Evolutionary conservation across 2,113 vertebrate species (phyloP).

Genomic region (Tamias sibiricus): DNA sequence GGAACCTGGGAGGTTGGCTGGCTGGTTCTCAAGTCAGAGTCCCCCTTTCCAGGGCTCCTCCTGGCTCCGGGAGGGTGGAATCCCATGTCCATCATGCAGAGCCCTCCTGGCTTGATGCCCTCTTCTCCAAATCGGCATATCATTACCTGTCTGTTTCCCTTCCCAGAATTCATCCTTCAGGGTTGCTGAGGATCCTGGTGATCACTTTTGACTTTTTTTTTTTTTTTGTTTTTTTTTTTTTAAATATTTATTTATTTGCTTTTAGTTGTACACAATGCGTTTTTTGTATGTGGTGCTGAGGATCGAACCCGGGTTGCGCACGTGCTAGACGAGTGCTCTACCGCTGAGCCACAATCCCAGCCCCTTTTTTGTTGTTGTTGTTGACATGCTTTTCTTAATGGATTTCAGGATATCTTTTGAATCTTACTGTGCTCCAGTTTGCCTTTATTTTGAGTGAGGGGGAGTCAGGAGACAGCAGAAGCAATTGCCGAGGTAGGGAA

Average conservation of each 20-base stretch:
- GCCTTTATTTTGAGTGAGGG: neutral
- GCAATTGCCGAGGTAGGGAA: neutral
- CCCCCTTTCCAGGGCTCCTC: neutral
- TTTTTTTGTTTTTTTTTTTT: no score
- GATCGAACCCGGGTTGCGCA: no score
- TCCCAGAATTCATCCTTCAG: neutral
- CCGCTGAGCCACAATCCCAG: neutral
- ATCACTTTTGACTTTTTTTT: no score
- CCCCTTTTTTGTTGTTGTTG: no score
- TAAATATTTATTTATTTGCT: no score
- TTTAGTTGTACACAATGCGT: no score
- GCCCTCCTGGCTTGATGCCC: neutral
- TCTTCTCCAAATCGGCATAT: accelerated
- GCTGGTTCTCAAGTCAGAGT: neutral
- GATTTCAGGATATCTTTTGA: neutral
- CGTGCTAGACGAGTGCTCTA: no score
- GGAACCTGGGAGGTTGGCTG: neutral
- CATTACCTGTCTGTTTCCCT: neutral
- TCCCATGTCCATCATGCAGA: neutral
- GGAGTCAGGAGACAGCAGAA: neutral
- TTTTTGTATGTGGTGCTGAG: no score
- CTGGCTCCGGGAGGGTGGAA: neutral
- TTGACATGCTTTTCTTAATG: neutral
- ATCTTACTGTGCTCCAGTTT: neutral
- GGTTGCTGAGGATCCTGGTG: neutral